These are phyloP conservation scores for Nephrotoma flavescens DNA, from an alignment of 2,888 invertebrate species.

Conservation along the genomic window DNA sequence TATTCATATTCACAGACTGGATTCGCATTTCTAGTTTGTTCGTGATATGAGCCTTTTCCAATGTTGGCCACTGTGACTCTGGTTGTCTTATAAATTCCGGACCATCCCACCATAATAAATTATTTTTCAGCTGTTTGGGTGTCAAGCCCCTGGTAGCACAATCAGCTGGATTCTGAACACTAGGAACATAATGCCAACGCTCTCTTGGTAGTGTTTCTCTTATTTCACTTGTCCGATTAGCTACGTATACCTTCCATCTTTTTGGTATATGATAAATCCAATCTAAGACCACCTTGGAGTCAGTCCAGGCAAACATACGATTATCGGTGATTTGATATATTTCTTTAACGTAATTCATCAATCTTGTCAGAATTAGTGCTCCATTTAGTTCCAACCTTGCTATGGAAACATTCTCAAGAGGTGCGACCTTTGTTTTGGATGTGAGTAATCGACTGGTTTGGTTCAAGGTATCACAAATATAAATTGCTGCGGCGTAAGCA, in stretches of 20 bases:
- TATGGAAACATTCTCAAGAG: neutral
- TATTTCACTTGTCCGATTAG: neutral
- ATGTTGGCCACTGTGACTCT: neutral
- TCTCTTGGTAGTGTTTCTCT: neutral
- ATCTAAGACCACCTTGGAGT: no score
- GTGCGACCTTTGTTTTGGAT: neutral
- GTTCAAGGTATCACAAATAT: neutral
- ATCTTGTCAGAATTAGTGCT: neutral
- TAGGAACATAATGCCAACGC: neutral
- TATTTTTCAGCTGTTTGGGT: neutral
- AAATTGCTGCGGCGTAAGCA: neutral
- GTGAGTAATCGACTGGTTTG: neutral
- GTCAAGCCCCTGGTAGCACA: neutral
- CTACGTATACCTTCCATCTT: no score
- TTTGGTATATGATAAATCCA: no score
- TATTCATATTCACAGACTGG: neutral
- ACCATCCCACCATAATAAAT: neutral
- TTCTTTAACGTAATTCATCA: neutral
- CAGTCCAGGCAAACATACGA: no score
- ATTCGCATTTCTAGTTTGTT: neutral
- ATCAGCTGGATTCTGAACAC: neutral
- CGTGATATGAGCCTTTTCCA: neutral
- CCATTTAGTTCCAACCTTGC: neutral
- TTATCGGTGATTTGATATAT: neutral
- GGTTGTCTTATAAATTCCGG: neutral